Base-by-base conservation (phyloP, 2,888 invertebrate genomes). In the Drosophila rellima region DNA sequence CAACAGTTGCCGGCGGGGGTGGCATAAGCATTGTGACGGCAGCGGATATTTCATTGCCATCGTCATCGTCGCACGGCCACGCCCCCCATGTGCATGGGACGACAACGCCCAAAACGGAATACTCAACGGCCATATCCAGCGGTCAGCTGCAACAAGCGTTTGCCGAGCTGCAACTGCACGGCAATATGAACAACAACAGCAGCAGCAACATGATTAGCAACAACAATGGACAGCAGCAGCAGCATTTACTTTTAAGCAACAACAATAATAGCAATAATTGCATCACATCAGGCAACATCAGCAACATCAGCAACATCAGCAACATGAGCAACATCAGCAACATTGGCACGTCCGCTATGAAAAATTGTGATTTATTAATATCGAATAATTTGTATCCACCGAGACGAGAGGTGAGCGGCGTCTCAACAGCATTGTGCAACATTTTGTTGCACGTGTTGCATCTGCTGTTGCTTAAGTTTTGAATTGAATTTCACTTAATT, bases 331-430 rank as follows among this genome's bases (percentile, higher is more conserved):
- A 50, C 60, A 64, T 48, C 7, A 74, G 60, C 64, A 72, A 70
- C 68, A 76, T 67, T 39, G 73, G 72, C 35, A 66, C 71, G 63
- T 70, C 75, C 69, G 66, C 83, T 84, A 90, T 89, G 78, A 91
- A 89, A 89, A 92, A 92, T 92, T 92, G 91, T 90, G 92, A 91
- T 92, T 88, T 91, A 82, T 86, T 91, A 80, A 89, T 92, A 91
- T 88, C 93, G 71, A 93, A 92, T 89, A 92, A 92, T 90, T 84
- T 92, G 86, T 91, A 92, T 88, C 91, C 92, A 90, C 92, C 92
- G 89, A 91, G 90, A 88, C 89, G 91, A 91, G 92, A 92, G 92
- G 93, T 93, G 81, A 88, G 79, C 13, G 13, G 18, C 40, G 29
- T 23, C 23, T 18, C 51, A 23, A 23, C 51, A 23, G 18, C 11